A percentile compares a stretch with the other conserved stretches of the same genome.
Conservation (phyloP, 2,113 vertebrate genomes). For the Oriolus oriolus region DNA sequence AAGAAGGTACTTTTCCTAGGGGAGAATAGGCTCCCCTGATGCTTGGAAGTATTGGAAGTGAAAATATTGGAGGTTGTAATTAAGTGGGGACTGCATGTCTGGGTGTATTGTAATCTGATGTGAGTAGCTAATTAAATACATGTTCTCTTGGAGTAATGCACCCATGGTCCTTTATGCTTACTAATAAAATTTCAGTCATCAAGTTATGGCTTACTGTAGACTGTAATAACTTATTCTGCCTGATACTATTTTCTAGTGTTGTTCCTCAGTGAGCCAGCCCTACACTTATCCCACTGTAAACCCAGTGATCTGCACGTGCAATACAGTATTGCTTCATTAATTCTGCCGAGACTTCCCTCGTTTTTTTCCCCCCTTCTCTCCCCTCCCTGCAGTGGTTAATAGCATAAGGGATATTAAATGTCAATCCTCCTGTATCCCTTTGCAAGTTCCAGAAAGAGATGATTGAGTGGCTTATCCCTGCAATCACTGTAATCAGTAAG, state of each 20-base stretch:
- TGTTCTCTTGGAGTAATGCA: not conserved
- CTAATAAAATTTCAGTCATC: slow-evolving; percentile 20
- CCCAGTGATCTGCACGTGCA: not conserved
- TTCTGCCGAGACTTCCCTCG: slow-evolving; percentile 27
- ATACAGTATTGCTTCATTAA: slow-evolving; percentile 33
- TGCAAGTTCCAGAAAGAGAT: slow-evolving; percentile 58
- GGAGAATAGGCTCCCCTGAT: not conserved
- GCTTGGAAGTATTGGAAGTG: not conserved
- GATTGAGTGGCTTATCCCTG: slow-evolving; percentile 62
- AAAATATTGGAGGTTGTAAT: not conserved
- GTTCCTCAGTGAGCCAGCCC: not conserved
- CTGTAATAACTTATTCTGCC: slow-evolving; percentile 31
- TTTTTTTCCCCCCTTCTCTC: not conserved
- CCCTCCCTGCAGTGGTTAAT: slow-evolving; percentile 44
- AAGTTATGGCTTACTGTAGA: not conserved
- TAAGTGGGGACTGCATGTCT: not conserved
- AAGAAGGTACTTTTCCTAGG: not conserved
- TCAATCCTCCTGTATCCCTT: slow-evolving; percentile 55
- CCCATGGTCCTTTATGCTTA: not conserved
- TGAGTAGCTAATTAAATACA: slow-evolving; percentile 9
- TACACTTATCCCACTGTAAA: not conserved
- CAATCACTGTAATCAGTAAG: slow-evolving; percentile 36
- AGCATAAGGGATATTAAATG: slow-evolving; percentile 67
- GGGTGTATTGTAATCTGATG: not conserved
- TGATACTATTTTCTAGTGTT: not conserved